Evolutionary conservation across 2,113 vertebrate genomes (phyloP).

Genomic region (Hippotragus niger): DNA sequence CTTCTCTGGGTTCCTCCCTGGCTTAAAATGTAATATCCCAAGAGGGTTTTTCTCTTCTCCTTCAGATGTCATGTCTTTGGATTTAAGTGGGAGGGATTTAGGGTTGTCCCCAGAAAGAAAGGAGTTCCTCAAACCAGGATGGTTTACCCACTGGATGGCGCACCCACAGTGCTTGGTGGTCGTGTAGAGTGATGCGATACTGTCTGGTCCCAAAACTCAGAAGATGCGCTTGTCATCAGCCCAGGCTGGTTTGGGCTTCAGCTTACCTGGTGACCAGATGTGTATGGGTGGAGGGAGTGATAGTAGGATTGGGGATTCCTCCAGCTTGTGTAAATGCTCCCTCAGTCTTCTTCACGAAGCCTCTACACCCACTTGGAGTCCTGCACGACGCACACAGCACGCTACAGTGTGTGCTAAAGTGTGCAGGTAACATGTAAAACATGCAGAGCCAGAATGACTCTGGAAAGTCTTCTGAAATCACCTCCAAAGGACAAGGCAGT

Average conservation of each 20-base stretch:
- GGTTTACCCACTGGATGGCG: no score
- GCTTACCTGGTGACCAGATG: rapidly evolving
- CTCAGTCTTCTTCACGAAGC: background rate
- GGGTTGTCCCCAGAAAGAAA: background rate
- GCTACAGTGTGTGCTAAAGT: rapidly evolving
- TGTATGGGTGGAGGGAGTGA: background rate
- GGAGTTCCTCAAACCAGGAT: background rate
- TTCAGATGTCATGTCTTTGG: background rate
- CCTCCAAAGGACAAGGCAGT: background rate
- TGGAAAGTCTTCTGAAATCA: background rate
- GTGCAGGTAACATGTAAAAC: background rate
- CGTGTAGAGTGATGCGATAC: rapidly evolving
- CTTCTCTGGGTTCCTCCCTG: background rate
- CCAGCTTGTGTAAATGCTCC: background rate
- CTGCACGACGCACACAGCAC: rapidly evolving
- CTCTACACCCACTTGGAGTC: rapidly evolving
- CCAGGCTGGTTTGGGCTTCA: background rate
- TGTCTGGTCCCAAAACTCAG: no score
- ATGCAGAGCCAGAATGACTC: background rate
- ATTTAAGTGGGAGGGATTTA: background rate
- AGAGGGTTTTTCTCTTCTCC: background rate
- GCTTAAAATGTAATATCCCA: background rate
- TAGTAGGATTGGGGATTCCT: background rate
- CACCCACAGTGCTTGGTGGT: background rate
- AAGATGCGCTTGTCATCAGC: background rate